Evolutionary conservation across 2,797 vertebrate genomes (phyloP), one percentile per base, ranked within the genome.

Genomic region (Paedocypris micromegethes): DNA sequence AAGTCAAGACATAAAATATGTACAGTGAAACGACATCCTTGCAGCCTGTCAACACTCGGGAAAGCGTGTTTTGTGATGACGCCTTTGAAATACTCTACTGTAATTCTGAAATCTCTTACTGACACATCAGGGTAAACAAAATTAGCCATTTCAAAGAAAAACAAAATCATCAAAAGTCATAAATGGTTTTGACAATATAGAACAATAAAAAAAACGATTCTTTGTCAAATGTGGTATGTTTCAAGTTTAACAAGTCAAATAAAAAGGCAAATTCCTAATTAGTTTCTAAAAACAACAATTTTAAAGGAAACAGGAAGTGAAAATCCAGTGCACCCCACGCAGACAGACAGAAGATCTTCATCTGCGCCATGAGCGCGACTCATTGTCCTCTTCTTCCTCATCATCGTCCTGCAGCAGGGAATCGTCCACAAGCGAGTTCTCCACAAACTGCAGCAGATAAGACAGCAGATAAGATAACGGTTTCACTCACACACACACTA

Each of bases 331-430:
- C 3, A 59, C 38, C 49, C 0, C 61, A 58, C 5, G 60, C 6
- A 51, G 48, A 40, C 2, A 9, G 9, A 7, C 9, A 42, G 55
- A 72, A 46, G 46, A 49, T 75, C 76, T 93, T 97, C 93, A 99
- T 98, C 97, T 96, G 83, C 97, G 92, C 96, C 96, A 99, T 1
- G 96, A 89, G 73, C 96, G 95, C 68, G 96, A 91, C 85, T 99
- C 94, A 45, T 97, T 96, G 83, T 97, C 95, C 0, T 99, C 97
- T 44, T 98, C 96, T 70, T 98, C 96, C 81, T 99, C 97, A 56
- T 99, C 97, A 39, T 99, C 97, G 38, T 99, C 96, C 86, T 96
- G 94, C 84, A 97, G 91, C 82, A 98, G 85, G 0, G 91, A 91
- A 68, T 98, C 93, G 70, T 97, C 95, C 75, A 94, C 92, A 83